These are phyloP conservation scores for Dioctria rufipes DNA, from an alignment of 2,888 invertebrate species.

Conservation along the genomic window DNA sequence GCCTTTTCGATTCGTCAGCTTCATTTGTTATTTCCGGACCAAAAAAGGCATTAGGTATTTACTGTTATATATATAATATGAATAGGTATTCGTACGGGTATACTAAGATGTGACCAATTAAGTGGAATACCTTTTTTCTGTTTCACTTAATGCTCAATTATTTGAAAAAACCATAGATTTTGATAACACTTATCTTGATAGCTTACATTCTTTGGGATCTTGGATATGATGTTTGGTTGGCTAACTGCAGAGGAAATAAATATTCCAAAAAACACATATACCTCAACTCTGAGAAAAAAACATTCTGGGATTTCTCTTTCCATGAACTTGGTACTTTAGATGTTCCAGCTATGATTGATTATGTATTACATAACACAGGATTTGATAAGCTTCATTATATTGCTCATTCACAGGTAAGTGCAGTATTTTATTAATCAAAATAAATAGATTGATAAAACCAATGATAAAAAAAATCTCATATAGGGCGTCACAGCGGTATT, in stretches of 20 bases:
- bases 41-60: constrained; percentile 68
- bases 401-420: constrained; percentile 73
- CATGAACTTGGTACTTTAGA: constrained; percentile 75
- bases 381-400: constrained; percentile 71
- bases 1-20: constrained; percentile 78
- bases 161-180: too few relatives aligned
- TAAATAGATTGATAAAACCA: too few relatives aligned
- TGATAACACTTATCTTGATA: not conserved
- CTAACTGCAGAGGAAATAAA: constrained; percentile 61
- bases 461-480: not conserved
- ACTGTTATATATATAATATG: too few relatives aligned
- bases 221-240: constrained; percentile 62
- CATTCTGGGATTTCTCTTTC: constrained; percentile 65
- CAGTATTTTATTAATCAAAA: not conserved
- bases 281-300: constrained; percentile 42
- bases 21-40: constrained; percentile 80
- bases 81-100: too few relatives aligned
- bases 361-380: constrained; percentile 67
- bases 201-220: constrained; percentile 60
- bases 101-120: too few relatives aligned
- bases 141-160: too few relatives aligned
- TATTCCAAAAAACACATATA: constrained; percentile 59
- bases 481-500: constrained; percentile 67
- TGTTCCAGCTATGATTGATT: constrained; percentile 73
- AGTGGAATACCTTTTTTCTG: too few relatives aligned